Conservation (phyloP, 35 echinoderm and acorn worm genomes). For the Eucidaris tribuloides region DNA sequence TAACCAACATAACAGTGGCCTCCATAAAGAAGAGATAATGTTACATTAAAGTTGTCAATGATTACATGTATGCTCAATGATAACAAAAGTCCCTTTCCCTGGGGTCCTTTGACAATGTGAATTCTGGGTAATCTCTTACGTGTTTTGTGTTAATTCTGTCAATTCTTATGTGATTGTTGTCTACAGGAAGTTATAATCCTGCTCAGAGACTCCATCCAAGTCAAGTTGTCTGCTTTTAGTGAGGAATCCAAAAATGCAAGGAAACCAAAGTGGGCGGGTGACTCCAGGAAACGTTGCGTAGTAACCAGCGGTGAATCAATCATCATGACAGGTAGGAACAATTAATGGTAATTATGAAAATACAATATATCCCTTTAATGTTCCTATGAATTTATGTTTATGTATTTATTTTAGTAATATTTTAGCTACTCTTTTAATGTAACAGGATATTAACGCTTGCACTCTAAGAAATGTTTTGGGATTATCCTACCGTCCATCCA, state of each 20-base stretch:
- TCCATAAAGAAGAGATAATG: not conserved
- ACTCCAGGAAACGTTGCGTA: not conserved
- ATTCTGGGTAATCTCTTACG: too few species aligned
- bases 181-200: constrained; percentile 14
- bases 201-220: not conserved
- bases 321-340: not conserved
- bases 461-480: too few species aligned
- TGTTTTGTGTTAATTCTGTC: not conserved
- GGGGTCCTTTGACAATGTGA: not conserved
- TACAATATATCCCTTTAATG: not conserved
- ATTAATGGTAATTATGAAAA: not conserved
- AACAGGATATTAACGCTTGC: too few species aligned
- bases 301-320: not conserved
- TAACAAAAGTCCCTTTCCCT: not conserved
- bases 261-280: not conserved
- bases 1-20: not conserved
- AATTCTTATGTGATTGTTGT: not conserved
- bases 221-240: not conserved
- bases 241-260: not conserved
- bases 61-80: not conserved
- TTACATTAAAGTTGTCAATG: not conserved
- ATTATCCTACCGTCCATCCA: too few species aligned
- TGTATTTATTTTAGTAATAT: not conserved
- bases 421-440: not conserved
- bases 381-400: not conserved